Conservation (phyloP, 2,797 vertebrate species). For the Parauchenoglanis punctatus region DNA sequence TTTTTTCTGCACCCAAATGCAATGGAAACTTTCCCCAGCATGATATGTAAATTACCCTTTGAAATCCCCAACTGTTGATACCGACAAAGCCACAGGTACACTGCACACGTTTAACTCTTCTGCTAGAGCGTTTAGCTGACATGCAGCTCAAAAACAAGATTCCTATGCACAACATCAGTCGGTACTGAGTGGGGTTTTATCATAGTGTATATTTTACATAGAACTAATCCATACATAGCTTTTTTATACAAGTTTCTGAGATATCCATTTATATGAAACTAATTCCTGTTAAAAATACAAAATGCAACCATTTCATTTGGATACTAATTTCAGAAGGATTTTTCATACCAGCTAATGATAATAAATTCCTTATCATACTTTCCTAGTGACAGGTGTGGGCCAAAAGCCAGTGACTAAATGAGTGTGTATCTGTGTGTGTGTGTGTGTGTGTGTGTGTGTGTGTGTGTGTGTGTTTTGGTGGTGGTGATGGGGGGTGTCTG, state of each 20-base stretch:
- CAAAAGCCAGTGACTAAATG: not conserved
- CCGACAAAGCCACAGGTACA: conserved; percentile 55
- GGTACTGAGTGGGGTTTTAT: not conserved
- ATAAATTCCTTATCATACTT: not conserved
- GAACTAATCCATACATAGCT: too few species aligned
- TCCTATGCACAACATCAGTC: not conserved
- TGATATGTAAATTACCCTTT: conserved; percentile 60
- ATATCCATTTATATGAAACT: not conserved
- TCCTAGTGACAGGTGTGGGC: not conserved
- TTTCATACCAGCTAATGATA: not conserved
- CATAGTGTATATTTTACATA: not conserved
- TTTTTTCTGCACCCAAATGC: conserved; percentile 48
- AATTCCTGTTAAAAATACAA: not conserved
- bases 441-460: conserved; percentile 14
- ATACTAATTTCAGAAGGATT: not conserved
- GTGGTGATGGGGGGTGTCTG: conserved; percentile 35
- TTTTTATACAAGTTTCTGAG: too few species aligned
- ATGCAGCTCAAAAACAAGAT: conserved; percentile 45
- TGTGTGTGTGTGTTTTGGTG: conserved; percentile 52
- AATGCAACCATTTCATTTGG: not conserved
- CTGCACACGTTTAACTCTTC: conserved; percentile 36
- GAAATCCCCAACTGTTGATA: conserved; percentile 61
- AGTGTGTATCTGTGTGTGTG: conserved; percentile 22
- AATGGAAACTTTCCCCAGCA: conserved; percentile 58
- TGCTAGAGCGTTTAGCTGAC: conserved; percentile 18